Base-by-base conservation (phyloP, 1,140 invertebrate species). In the Condylostylus longicornis region DNA sequence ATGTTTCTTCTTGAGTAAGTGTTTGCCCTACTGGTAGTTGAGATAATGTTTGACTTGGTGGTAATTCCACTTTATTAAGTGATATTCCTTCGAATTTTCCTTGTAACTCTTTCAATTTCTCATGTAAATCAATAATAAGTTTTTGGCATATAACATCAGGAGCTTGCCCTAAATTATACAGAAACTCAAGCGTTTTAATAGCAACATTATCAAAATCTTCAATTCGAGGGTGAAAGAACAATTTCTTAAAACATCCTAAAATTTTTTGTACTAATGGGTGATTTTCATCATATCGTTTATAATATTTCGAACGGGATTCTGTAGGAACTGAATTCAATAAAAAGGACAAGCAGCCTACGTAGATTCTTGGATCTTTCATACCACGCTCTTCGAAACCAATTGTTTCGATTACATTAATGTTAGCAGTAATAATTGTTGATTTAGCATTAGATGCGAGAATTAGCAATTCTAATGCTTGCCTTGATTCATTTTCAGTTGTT, bases 391-490 rank as follows among this genome's bases (percentile, higher is more conserved):
- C 43, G 4, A 66, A 48, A 1, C 63, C 66, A 35, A 71, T 65
- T 0, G 53, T 58, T 35, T 67, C 67, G 13, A 71, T 68, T 1
- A 70, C 50, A 39, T 63, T 56, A 0, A 68, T 53, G 44, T 73
- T 72, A 2, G 66, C 65, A 2, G 65, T 48, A 0, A 64, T 63
- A n/a, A 73, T 63, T 0, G 65, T 64, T 0, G 68, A 60, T 36
- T 72, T 71, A 1, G 65, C 63, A 46, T 68, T 67, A 2, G 76
- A 74, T 27, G 69, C 70, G 77, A 89, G 84, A 13, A 76, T 74
- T 1, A 89, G 62, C 1, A 90, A 52, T 17, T 77, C 63, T 5
- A 88, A 58, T 2, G 83, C 76, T 12, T 72, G 65, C 30, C 73
- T 68, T 36, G 79, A 77, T 33, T 86, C 75, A 45, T 70, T 63